Conservation (phyloP, 1,140 invertebrate genomes). For the Macrobrachium rosenbergii region DNA sequence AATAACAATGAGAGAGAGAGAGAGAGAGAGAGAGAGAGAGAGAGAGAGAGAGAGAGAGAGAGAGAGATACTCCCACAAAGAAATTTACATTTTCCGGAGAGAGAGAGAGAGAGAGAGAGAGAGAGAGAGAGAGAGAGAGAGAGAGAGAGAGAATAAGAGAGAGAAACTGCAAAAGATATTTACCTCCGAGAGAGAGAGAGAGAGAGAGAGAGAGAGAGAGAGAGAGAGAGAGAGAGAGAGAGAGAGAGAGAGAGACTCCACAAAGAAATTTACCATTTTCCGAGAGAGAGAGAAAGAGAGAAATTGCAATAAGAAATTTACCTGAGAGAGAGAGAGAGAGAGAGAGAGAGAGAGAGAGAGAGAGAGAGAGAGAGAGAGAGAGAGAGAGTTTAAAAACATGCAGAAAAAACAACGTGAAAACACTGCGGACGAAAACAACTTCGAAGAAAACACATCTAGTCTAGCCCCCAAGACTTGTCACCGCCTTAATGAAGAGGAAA, state of each 20-base stretch:
- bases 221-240: not conserved
- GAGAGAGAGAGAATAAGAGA: not conserved
- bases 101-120: not conserved
- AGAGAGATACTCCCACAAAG: not conserved
- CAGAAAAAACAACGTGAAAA: too few relatives aligned
- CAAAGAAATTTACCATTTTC: too few relatives aligned
- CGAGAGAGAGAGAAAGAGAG: constrained; percentile 7
- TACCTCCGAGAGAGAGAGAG: not conserved
- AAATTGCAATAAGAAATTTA: too few relatives aligned
- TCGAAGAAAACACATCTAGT: too few relatives aligned
- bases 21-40: not conserved
- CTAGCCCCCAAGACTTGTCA: too few relatives aligned
- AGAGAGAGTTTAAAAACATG: too few relatives aligned
- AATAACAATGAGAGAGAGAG: not conserved
- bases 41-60: not conserved
- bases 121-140: not conserved
- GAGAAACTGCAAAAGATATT: too few relatives aligned
- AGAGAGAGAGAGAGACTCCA: not conserved
- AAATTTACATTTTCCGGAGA: too few relatives aligned
- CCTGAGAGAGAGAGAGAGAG: not conserved
- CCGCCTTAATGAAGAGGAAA: too few relatives aligned
- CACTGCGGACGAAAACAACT: too few relatives aligned
- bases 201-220: not conserved
- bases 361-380: not conserved
- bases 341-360: not conserved